Percentiles rank a stretch among this genome's conserved stretches.
These are phyloP conservation scores for Characodon lateralis DNA, from an alignment of 2,797 vertebrate species.

Conservation along the genomic window DNA sequence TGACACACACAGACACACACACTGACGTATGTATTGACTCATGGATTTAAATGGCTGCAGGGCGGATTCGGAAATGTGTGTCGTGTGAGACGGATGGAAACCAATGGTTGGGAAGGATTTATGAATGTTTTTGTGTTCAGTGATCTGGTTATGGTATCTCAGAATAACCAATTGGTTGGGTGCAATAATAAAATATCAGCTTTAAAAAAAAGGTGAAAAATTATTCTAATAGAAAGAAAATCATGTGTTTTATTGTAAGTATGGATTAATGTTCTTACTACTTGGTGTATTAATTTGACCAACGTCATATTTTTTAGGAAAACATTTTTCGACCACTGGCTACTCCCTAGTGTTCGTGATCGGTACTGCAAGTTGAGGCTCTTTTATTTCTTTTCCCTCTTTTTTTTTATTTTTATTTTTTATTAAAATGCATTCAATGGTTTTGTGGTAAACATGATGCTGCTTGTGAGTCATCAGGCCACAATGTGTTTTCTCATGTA, in stretches of 20 bases:
- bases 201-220: not conserved
- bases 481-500: not conserved
- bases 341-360: not conserved
- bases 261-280: not conserved
- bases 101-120: slow-evolving; percentile 24
- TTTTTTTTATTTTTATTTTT: too few species aligned
- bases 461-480: not conserved
- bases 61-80: slow-evolving; percentile 39
- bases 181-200: not conserved
- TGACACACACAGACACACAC: slow-evolving; percentile 2
- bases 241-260: not conserved
- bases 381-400: not conserved
- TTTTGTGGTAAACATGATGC: not conserved
- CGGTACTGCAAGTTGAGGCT: not conserved
- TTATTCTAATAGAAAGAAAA: not conserved
- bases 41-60: slow-evolving; percentile 23
- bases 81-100: slow-evolving; percentile 48
- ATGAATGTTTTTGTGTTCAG: slow-evolving; percentile 21
- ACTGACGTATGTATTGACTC: slow-evolving; percentile 13
- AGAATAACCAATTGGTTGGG: not conserved
- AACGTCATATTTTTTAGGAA: too few species aligned
- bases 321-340: too few species aligned
- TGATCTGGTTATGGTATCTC: slow-evolving; percentile 52
- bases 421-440: not conserved
- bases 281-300: not conserved